phyloP scores from a whole-genome alignment of 1,140 invertebrate genomes.

The Drosophila micromelanica region DNA sequence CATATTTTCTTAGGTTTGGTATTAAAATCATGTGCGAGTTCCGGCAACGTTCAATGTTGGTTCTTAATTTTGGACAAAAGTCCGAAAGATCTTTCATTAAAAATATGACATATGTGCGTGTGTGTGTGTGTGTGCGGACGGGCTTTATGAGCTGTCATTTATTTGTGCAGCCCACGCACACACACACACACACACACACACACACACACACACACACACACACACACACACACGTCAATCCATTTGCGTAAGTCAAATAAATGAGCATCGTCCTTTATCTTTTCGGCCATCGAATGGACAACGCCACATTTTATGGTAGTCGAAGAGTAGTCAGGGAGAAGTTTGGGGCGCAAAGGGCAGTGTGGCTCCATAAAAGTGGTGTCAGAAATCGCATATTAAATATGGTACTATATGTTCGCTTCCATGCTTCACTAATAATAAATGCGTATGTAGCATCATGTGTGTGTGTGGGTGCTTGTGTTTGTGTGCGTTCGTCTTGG shows the following conservation, averaged over 20 bases:
- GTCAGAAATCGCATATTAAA: constrained; percentile 79
- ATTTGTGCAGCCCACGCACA: constrained; percentile 56
- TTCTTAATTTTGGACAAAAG: constrained; percentile 33
- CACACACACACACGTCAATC: constrained; percentile 16
- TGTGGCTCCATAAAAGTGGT: constrained; percentile 56
- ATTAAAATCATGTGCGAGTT: constrained; percentile 29
- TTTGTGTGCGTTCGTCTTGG: constrained; percentile 36
- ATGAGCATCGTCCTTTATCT: constrained; percentile 68
- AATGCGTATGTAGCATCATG: constrained; percentile 19
- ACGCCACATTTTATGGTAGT: constrained; percentile 55
- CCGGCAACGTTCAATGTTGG: constrained; percentile 12
- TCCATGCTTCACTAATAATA: constrained; percentile 59
- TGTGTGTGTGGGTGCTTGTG: constrained; percentile 11
- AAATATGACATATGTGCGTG: constrained; percentile 42
- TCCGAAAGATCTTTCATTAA: constrained; percentile 43
- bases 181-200: background rate
- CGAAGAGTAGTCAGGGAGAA: background rate
- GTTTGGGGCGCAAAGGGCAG: constrained; percentile 1
- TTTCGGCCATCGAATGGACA: constrained; percentile 59
- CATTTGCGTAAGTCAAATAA: constrained; percentile 80
- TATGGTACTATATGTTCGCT: constrained; percentile 58
- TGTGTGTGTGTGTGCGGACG: constrained; percentile 30
- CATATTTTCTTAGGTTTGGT: constrained; percentile 13
- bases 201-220: constrained; percentile 3
- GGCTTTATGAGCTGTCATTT: constrained; percentile 71